These are phyloP conservation scores for Lordiphosa stackelbergi DNA, from an alignment of 1,140 invertebrate species.

Conservation along the genomic window DNA sequence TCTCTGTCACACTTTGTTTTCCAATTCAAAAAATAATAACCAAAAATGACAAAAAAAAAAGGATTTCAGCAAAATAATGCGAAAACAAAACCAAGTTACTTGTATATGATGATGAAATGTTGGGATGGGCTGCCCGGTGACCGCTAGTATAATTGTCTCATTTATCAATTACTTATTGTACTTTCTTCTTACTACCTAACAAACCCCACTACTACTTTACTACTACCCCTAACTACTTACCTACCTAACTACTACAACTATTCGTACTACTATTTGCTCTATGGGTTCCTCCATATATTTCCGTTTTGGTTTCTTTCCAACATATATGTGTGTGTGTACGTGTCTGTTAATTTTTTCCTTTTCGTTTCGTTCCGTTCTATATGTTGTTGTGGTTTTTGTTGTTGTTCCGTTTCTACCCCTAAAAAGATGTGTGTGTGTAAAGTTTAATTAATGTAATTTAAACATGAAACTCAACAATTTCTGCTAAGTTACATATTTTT, in stretches of 20 bases:
- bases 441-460: constrained; percentile 72
- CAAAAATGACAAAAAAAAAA: constrained; percentile 35
- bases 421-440: constrained; percentile 53
- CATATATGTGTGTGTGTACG: constrained; percentile 60
- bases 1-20: constrained; percentile 64
- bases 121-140: constrained; percentile 78
- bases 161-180: constrained; percentile 76
- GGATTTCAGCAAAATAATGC: constrained; percentile 56
- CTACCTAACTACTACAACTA: constrained; percentile 24
- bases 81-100: constrained; percentile 29
- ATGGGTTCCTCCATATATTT: constrained; percentile 64
- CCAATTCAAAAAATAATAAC: constrained; percentile 45
- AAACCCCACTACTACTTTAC: constrained; percentile 25
- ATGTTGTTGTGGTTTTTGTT: constrained; percentile 17
- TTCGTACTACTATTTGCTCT: constrained; percentile 71
- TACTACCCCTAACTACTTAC: constrained; percentile 12
- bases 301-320: constrained; percentile 47
- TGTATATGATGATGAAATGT: constrained; percentile 77
- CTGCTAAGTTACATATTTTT: constrained; percentile 40
- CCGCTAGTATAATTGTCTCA: constrained; percentile 77
- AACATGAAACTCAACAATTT: constrained; percentile 76
- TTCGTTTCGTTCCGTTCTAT: constrained; percentile 10
- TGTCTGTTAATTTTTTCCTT: constrained; percentile 38
- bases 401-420: constrained; percentile 14
- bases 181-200: constrained; percentile 63